Conservation (phyloP, 2,113 vertebrate species). For the Emydura subglobosa region DNA sequence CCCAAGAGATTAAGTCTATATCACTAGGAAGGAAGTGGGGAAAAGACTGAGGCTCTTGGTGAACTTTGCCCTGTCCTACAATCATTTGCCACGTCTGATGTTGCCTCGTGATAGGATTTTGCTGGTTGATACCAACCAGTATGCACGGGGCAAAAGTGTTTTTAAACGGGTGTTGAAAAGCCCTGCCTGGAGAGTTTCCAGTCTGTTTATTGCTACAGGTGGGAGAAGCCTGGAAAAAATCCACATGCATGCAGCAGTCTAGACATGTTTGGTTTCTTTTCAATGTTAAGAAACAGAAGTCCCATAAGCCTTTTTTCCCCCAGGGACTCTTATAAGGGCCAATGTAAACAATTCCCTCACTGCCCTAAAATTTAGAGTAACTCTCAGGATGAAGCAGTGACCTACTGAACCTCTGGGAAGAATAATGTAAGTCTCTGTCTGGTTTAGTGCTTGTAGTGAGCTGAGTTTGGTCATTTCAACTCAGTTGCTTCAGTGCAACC, state of each 20-base stretch:
- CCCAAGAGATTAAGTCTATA: not conserved
- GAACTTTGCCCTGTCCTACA: not conserved
- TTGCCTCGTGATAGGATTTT: constrained; percentile 24
- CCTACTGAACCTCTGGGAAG: constrained; percentile 64
- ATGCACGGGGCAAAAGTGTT: not conserved
- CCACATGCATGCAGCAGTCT: constrained; percentile 64
- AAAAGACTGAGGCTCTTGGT: not conserved
- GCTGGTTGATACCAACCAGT: not conserved
- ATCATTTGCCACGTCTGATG: not conserved
- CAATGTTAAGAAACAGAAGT: constrained; percentile 70
- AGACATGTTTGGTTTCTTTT: constrained; percentile 71
- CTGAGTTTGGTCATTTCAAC: not conserved
- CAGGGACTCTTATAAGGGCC: constrained; percentile 48
- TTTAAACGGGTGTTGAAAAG: constrained; percentile 58
- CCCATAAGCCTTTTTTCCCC: constrained; percentile 46
- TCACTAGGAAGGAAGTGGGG: not conserved
- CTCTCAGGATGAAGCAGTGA: constrained; percentile 61
- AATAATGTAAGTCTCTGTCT: constrained; percentile 50
- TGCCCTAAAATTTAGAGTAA: constrained; percentile 66
- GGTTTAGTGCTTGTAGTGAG: constrained; percentile 51
- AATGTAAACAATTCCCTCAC: constrained; percentile 77
- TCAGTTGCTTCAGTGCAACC: not conserved
- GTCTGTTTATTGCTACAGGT: constrained; percentile 66
- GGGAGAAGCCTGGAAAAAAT: constrained; percentile 72
- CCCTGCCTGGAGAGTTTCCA: constrained; percentile 59